phyloP scores from a whole-genome alignment of 2,113 vertebrate species.

The Alosa alosa region DNA sequence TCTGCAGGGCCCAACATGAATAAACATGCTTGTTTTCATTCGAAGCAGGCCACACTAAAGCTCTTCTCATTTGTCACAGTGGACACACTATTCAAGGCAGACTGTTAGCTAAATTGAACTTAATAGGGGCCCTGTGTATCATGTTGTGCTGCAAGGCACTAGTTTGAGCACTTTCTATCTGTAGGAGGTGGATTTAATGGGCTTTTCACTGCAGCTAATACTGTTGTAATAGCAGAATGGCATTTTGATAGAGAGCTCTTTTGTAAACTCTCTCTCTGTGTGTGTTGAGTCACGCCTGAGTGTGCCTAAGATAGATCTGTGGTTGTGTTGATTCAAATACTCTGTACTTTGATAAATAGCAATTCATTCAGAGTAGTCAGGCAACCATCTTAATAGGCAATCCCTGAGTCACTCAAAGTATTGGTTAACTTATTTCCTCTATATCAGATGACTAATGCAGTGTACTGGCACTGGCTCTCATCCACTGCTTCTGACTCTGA shows the following conservation, averaged over 20 bases:
- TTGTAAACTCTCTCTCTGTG: conserved; percentile 3
- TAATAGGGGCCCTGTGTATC: neutral
- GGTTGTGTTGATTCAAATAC: neutral
- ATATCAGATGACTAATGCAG: neutral
- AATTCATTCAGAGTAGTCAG: neutral
- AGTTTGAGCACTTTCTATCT: neutral
- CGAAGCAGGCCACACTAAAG: neutral
- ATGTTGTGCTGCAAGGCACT: neutral
- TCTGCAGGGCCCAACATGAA: neutral
- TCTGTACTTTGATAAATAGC: neutral
- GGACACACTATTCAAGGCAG: neutral
- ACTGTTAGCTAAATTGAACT: neutral
- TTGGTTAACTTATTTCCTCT: neutral
- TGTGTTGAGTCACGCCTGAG: neutral
- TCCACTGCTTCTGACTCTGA: neutral
- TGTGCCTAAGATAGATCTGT: neutral
- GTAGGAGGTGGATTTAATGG: neutral
- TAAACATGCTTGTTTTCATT: conserved; percentile 16
- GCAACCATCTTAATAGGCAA: neutral
- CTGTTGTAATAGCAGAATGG: conserved; percentile 5
- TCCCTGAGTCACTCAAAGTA: neutral
- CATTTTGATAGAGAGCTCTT: conserved; percentile 18
- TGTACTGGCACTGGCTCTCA: neutral
- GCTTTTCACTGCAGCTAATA: neutral
- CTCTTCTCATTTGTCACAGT: conserved; percentile 8